A percentile compares a stretch with the other conserved stretches of the same genome.
Evolutionary conservation across 1,140 invertebrate species (phyloP).

Genomic region (Sycobia sp.): DNA sequence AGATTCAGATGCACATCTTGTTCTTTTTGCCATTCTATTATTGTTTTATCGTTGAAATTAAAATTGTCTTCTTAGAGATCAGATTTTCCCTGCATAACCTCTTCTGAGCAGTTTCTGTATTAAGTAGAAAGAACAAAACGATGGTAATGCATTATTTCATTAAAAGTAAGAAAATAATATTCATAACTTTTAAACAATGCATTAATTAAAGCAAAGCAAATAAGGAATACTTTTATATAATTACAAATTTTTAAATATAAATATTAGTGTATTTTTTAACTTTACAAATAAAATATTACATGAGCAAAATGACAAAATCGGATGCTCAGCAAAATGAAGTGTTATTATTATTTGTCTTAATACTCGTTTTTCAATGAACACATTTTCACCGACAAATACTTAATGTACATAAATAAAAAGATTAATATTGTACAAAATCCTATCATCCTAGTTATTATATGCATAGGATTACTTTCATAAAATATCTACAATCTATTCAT

Average conservation of each 20-base stretch:
- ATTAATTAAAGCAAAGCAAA: constrained; percentile 13
- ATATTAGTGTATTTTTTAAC: constrained; percentile 14
- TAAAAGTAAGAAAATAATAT: constrained; percentile 1
- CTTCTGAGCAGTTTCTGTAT: constrained; percentile 53
- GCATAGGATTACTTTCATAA: background rate
- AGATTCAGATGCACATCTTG: too few species aligned
- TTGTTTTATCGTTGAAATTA: constrained; percentile 1
- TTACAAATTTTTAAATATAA: constrained; percentile 4
- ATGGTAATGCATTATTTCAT: constrained; percentile 28
- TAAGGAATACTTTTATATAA: constrained; percentile 1
- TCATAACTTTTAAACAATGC: constrained; percentile 15
- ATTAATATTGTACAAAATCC: constrained; percentile 9
- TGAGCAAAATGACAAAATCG: too few species aligned
- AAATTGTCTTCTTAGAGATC: constrained; percentile 43
- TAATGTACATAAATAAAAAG: background rate
- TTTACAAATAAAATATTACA: background rate
- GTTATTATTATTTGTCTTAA: too few species aligned
- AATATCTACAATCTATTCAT: constrained; percentile 9
- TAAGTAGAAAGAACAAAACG: constrained; percentile 38
- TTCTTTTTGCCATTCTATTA: background rate
- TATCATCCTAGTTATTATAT: constrained; percentile 4
- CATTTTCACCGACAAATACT: background rate
- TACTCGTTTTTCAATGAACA: background rate
- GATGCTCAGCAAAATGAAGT: too few species aligned
- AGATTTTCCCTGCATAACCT: constrained; percentile 49